Evolutionary conservation across 2,888 invertebrate species (phyloP).

Genomic region (Leucophenga maculata): DNA sequence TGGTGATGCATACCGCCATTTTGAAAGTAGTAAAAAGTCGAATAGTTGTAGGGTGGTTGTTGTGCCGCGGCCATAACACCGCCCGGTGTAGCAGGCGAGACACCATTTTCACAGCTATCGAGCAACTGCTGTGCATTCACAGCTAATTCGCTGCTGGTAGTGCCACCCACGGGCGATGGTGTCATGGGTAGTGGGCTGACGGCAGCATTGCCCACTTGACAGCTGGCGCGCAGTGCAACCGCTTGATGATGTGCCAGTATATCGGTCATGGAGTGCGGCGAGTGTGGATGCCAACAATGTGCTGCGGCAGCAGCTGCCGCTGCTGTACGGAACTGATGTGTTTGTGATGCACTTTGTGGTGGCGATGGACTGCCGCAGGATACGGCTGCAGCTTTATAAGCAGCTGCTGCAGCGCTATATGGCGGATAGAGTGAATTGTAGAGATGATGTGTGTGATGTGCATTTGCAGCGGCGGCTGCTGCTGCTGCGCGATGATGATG

Average conservation of each 20-base stretch:
- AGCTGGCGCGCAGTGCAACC: slow-evolving; percentile 69
- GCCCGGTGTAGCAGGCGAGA: slow-evolving; percentile 43
- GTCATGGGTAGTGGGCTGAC: slow-evolving; percentile 50
- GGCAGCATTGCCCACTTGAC: slow-evolving; percentile 65
- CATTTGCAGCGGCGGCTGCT: slow-evolving; percentile 59
- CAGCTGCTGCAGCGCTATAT: slow-evolving; percentile 68
- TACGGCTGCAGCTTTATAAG: slow-evolving; percentile 70
- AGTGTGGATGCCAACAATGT: slow-evolving; percentile 71
- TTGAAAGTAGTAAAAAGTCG: slow-evolving; percentile 71
- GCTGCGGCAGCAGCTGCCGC: slow-evolving; percentile 58
- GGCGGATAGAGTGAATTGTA: slow-evolving; percentile 76
- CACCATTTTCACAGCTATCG: slow-evolving; percentile 63
- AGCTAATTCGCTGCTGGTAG: slow-evolving; percentile 38
- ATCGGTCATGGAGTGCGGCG: slow-evolving; percentile 76
- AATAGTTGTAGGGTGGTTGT: slow-evolving; percentile 70
- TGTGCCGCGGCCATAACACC: slow-evolving; percentile 58
- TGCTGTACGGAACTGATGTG: slow-evolving; percentile 63
- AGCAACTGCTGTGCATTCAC: slow-evolving; percentile 52
- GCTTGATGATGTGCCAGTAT: slow-evolving; percentile 74
- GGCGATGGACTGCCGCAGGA: slow-evolving; percentile 71
- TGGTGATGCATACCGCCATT: slow-evolving; percentile 72
- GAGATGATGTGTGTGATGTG: slow-evolving; percentile 70
- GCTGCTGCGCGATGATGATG: slow-evolving; percentile 54
- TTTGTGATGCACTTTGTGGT: slow-evolving; percentile 65
- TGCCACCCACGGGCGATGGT: slow-evolving; percentile 62